These are phyloP conservation scores for Muntiacus muntjak DNA, from an alignment of 2,113 vertebrate genomes.

Conservation along the genomic window DNA sequence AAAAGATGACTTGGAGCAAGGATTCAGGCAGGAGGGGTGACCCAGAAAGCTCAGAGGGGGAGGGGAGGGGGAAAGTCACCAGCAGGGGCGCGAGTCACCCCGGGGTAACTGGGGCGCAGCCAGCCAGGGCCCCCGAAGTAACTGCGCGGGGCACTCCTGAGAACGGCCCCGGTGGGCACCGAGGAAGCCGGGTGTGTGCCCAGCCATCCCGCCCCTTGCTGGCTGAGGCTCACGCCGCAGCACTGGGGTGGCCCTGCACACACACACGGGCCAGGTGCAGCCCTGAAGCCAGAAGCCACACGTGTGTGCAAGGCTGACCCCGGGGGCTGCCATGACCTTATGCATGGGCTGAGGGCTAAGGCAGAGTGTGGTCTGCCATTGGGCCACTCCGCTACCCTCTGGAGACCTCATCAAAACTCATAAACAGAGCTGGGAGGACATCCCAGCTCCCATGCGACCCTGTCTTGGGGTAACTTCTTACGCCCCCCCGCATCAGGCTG, in stretches of 20 bases:
- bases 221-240: not conserved
- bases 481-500: not conserved
- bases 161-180: not conserved
- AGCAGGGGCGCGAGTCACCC: not conserved
- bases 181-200: not conserved
- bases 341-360: accelerated
- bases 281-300: not conserved
- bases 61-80: not conserved
- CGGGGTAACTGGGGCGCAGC: accelerated
- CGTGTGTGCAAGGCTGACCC: not conserved
- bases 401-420: not conserved
- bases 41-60: not conserved
- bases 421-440: not conserved
- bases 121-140: not conserved
- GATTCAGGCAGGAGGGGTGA: not conserved
- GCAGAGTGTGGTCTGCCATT: not conserved
- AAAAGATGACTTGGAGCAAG: not conserved
- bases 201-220: not conserved
- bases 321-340: accelerated
- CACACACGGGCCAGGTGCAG: not conserved
- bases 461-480: not conserved
- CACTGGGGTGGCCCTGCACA: not conserved
- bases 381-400: not conserved
- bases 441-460: accelerated
- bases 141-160: not conserved